Base-by-base conservation (phyloP, 1,140 invertebrate genomes). In the Gonioctena quinquepunctata region DNA sequence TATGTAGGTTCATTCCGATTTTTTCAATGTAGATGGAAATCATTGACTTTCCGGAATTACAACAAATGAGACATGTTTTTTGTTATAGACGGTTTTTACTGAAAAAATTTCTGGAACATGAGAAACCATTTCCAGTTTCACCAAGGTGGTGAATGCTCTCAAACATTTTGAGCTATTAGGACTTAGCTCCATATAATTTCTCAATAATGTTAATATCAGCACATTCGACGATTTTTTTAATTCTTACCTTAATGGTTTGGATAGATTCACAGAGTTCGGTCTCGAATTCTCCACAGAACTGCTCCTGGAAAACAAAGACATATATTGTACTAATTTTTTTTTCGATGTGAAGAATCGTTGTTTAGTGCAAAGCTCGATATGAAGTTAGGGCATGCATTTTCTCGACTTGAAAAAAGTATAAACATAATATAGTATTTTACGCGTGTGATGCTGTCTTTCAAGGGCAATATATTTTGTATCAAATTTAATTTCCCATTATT, bases 271-370 rank as follows among this genome's bases (percentile, higher is more conserved):
- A 2, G 67, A 68, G 50, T 49, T 68, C 8, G 67, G 67, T 16
- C 67, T 26, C 21, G 67, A 68, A 28, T 59, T 61, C 28, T 33
- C 59, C 2, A 19, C 67, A 42, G 56, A 61, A 50, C 67, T 68
- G 25, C 57, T 61, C 42, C 67, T 68, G 57, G 50, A 68, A 68
- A 3, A 16, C 61, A 62, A 61, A 26, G n/a, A 50, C 2, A 16
- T 65, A 11, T 65, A 16, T 27, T 42, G 16, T 42, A 13, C 11
- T 42, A 42, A n/a, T 42, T 42, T n/a, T 13, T 4, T 42, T 42
- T 42, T 42, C 33, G 4, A 42, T n/a, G n/a, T n/a, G n/a, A 42
- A 42, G 0, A 11, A 4, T 13, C 5, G 3, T n/a, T 4, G 13
- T 42, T 42, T 42, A 42, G 33, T 42, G 33, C 33, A 4, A 8